Percentiles rank a stretch among this genome's conserved stretches.
Evolutionary conservation across 2,888 invertebrate species (phyloP).

Genomic region (Drosophila dives): DNA sequence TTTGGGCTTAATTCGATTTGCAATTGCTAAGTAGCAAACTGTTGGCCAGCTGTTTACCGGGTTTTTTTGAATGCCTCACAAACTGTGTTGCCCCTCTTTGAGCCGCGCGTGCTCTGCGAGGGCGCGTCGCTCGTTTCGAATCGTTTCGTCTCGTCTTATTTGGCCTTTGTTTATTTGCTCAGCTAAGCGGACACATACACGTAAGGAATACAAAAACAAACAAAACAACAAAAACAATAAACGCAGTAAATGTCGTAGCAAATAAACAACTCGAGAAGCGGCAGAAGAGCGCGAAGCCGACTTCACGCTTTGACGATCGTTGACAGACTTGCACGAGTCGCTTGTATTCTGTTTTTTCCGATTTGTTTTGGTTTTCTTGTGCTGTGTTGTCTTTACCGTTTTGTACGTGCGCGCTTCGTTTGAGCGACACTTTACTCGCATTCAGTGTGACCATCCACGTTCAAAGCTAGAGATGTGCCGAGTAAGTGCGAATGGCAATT

Average conservation of each 20-base stretch:
- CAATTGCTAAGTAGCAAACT: constrained; percentile 49
- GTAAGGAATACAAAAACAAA: constrained; percentile 48
- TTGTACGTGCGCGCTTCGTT: constrained; percentile 47
- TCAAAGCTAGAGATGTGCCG: constrained; percentile 22
- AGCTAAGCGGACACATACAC: constrained; percentile 14
- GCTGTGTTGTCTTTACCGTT: background rate
- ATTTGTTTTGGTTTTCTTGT: background rate
- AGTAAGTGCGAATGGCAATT: background rate
- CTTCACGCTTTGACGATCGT: constrained; percentile 73
- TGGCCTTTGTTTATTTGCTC: constrained; percentile 10
- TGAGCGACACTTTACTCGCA: constrained; percentile 32
- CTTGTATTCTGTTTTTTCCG: constrained; percentile 3
- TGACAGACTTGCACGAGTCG: constrained; percentile 62
- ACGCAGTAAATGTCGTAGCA: constrained; percentile 29
- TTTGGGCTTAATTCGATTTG: constrained; percentile 57
- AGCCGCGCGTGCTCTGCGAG: constrained; percentile 2
- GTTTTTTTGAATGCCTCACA: constrained; percentile 36
- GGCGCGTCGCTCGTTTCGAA: constrained; percentile 26
- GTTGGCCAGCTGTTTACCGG: constrained; percentile 19
- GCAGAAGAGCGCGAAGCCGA: constrained; percentile 31
- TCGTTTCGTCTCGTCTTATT: constrained; percentile 20
- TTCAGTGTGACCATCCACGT: constrained; percentile 47
- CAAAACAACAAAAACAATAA: background rate
- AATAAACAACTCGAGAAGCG: constrained; percentile 23
- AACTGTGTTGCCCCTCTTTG: constrained; percentile 24